These are phyloP conservation scores for Oophaga pumilio DNA, from an alignment of 2,113 vertebrate species.

Conservation along the genomic window DNA sequence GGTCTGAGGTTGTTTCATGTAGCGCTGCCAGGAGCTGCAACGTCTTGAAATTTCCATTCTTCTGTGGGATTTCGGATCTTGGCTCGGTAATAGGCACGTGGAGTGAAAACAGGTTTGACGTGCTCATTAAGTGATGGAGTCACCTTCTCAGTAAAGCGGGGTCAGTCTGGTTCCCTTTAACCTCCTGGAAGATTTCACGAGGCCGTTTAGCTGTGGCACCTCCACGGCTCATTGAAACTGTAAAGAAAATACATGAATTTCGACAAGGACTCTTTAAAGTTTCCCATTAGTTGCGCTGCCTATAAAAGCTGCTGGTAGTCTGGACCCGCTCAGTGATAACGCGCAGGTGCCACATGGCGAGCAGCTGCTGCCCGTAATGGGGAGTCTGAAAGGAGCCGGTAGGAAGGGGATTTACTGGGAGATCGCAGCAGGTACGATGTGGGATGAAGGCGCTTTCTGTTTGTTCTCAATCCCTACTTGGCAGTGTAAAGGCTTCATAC, in stretches of 20 bases:
- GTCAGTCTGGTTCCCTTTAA: slow-evolving; percentile 69
- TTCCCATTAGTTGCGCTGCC: slow-evolving; percentile 66
- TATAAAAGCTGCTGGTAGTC: slow-evolving; percentile 68
- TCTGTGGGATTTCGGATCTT: background rate
- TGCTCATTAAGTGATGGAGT: slow-evolving; percentile 62
- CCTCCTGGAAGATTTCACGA: slow-evolving; percentile 66
- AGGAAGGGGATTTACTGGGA: slow-evolving; percentile 71
- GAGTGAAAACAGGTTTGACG: slow-evolving; percentile 63
- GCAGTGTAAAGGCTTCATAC: background rate
- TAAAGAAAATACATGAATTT: slow-evolving; percentile 69
- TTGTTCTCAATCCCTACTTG: slow-evolving; percentile 8
- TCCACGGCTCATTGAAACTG: slow-evolving; percentile 64
- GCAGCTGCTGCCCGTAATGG: slow-evolving; percentile 68
- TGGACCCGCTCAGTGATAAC: slow-evolving; percentile 65
- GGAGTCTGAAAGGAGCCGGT: slow-evolving; percentile 69
- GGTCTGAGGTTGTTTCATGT: background rate
- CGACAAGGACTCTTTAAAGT: slow-evolving; percentile 76
- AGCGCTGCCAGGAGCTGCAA: background rate
- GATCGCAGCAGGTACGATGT: slow-evolving; percentile 64
- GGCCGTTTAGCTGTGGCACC: slow-evolving; percentile 62
- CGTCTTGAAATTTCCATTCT: background rate
- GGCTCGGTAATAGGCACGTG: slow-evolving; percentile 11
- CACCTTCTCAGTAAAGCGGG: slow-evolving; percentile 64
- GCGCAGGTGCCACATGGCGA: slow-evolving; percentile 70
- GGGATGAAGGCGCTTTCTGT: slow-evolving; percentile 71